Base-by-base conservation (phyloP, 1,140 invertebrate genomes). In the Thereuonema tuberculata region DNA sequence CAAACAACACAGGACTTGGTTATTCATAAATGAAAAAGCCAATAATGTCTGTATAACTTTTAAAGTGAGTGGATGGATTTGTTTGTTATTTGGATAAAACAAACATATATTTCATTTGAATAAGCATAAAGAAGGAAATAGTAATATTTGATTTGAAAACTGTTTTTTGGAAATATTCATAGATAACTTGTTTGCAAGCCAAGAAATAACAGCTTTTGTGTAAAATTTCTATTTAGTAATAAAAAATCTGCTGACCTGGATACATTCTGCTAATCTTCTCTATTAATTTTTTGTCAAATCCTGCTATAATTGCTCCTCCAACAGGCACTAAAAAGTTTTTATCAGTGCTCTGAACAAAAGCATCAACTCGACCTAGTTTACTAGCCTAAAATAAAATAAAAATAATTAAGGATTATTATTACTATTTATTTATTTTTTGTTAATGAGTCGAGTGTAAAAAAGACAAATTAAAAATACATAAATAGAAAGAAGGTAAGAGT, bases 261-360 rank as follows among this genome's bases (percentile, higher is more conserved):
- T 92, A 92, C 66, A 78, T 82, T 71, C 82, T 82, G 43, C 83
- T 80, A 63, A 91, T 82, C 64, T 80, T 74, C 62, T 81, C 76
- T 23, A 89, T 70, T 15, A 85, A 69, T 28, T 74, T 72, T 65
- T 80, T 77, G 66, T 89, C 80, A 72, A 85, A 87, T 0, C 84
- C 84, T 48, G 84, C 86, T 61, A 91, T 82, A 27, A 93, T 78
- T 15, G 87, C 80, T 1, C 89, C 90, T 37, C 90, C 89, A 20
- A 93, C 90, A 54, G 89, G 89, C 24, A 93, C 87, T 72, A 91
- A 73, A 52, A 93, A 84, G 73, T 93, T 93, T 71, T 93, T 93
- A 71, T 93, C 89, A 21, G 85, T 86, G 67, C 87, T 90, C 70
- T 93, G 89, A 60, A 92, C 84, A 73, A 89, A 84, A 2, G 82